Base-by-base conservation (phyloP, 2,797 vertebrate species). In the Gallirallus australis region DNA sequence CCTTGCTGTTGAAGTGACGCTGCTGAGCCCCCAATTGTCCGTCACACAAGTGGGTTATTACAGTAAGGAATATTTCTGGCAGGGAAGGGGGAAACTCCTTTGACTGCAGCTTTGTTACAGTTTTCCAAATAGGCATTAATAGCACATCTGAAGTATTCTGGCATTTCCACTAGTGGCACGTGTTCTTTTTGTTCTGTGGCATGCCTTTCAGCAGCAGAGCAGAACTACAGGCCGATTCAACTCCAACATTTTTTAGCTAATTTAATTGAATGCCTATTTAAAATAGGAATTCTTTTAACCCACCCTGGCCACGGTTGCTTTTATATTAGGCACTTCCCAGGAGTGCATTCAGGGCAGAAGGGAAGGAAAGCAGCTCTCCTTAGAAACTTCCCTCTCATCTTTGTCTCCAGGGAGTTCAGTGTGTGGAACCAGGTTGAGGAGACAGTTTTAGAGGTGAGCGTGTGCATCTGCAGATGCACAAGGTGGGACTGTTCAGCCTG, bases 261-360 rank as follows among this genome's bases (percentile, higher is more conserved):
- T 94, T 93, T 71, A 96, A 93, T 93, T 86, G 87, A 95, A 95
- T 70, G 87, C 71, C 77, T 89, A 12, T 93, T 96, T 95, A 80
- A 96, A 96, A 85, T 54, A 28, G 76, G 77, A 91, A 92, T 96
- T 91, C 68, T 82, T 93, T 73, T 85, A 95, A 82, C 92, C 87
- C 50, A 82, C 92, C 87, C 50, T 50, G 63, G 73, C 60, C 68
- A 9, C 11, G 68, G 54, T 59, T 88, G 76, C 59, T 90, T 89
- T 94, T 86, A 25, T 40, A 59, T 59, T 71, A 12, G 7, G 37
- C 15, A 7, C 31, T 91, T 93, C 61, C 56, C 69, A 89, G 56
- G 25, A 69, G 63, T 47, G 37, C 47, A n/a, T 37, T 69, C 27
- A 27, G 77, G 69, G 30, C 16, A 57, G 64, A 66, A 50, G 3